Base-by-base conservation (phyloP, 2,797 vertebrate genomes). In the Loriculus beryllinus region DNA sequence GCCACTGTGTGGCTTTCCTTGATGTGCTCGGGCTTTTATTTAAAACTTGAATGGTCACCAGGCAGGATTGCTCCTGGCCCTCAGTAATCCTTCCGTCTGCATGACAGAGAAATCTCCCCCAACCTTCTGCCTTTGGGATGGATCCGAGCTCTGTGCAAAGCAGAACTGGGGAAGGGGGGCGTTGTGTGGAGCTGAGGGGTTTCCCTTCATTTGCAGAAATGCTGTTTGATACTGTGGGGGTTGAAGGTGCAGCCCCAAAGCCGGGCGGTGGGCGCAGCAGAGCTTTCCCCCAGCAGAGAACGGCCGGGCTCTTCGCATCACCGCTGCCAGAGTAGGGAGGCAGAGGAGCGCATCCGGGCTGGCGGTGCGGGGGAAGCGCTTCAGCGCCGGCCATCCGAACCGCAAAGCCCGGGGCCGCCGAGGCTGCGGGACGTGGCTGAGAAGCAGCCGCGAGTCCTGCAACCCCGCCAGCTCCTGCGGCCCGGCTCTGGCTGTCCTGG, bases 1-100 rank as follows among this genome's bases (percentile, higher is more conserved):
- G 82, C 29, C 28, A 39, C 10, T 12, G 6, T 35, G 37, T 56
- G 56, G 16, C 64, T 87, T 70, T 82, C 67, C 48, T 70, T 23
- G 23, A 43, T 0, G 10, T 74, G 47, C n/a, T 82, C 47, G 31
- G 72, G 60, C 13, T 80, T 72, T 85, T 72, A 65, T 35, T 63
- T 81, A 51, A 71, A 70, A 63, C 22, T 21, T 51, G 39, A 42
- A 13, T 0, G 0, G n/a, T 51, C 60, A 28, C 33, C 0, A 3
- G 65, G 45, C 74, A 68, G 45, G 26, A 22, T 8, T 72, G 35
- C 54, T 64, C 52, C 60, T 40, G 56, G 65, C 40, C 28, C 48
- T 42, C 31, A 13, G n/a, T 40, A 40, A 49, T 40, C n/a, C 52
- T 49, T 35, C 3, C 7, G 7, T 56, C 54, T 80, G 23, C 21